Base-by-base conservation (phyloP, 2,888 invertebrate species). In the Drosophila melanosoma region DNA sequence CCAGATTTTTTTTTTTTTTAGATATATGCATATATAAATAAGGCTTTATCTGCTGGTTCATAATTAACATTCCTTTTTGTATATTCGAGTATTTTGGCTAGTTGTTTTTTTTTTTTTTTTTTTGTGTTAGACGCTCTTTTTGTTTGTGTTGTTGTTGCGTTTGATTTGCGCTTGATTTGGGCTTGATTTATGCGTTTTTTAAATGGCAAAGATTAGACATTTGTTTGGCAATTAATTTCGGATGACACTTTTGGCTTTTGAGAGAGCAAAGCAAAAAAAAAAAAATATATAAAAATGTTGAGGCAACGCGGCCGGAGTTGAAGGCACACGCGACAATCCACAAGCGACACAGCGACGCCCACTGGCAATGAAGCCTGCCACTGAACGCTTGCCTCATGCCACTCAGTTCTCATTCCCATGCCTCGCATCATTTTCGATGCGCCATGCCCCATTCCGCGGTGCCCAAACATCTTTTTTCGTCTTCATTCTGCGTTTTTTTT, bases 141-240 rank as follows among this genome's bases (percentile, higher is more conserved):
- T 54, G 36, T 65, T 29, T 29, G 29, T 69, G 23, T 59, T 66
- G 52, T 62, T 65, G 62, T 67, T 49, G 71, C 77, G 75, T 84
- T 89, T 85, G 85, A 89, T 85, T 85, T 87, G 82, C 64, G 84
- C 79, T 89, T 85, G 85, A 85, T 85, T 85, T 87, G 82, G 63
- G 84, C 79, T 89, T 85, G 85, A 85, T 85, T 89, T 85, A 85
- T 85, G 89, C 85, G 89, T 78, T 83, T 90, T 86, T 87, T 83
- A 88, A 88, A 90, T 87, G 84, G 79, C 86, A 90, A 90, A 88
- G 90, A 88, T 88, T 88, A 90, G 90, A 91, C 90, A 89, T 89
- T 89, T 91, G 90, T 84, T 87, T 80, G 80, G 87, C 91, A 91
- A 90, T 90, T 90, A 90, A 90, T 90, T 91, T 88, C 52, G 70